A percentile compares a stretch with the other conserved stretches of the same genome.
Evolutionary conservation across 2,113 vertebrate species (phyloP).

Genomic region (Tympanuchus pallidicinctus): DNA sequence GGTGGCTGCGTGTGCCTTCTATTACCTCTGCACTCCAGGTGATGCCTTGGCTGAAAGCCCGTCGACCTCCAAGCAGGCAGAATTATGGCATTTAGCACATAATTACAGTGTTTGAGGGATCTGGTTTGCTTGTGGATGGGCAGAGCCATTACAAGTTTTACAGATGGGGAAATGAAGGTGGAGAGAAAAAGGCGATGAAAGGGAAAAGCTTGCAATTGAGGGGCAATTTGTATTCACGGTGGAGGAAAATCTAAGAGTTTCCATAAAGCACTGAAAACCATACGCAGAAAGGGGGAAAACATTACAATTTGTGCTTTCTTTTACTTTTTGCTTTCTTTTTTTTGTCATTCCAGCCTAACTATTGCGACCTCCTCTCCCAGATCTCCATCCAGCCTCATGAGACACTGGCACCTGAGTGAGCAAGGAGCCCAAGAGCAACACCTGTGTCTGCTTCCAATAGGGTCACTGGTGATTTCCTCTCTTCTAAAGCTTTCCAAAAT

Average conservation of each 20-base stretch:
- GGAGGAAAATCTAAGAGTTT: rapidly evolving
- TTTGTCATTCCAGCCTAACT: not conserved
- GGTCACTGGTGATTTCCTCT: not conserved
- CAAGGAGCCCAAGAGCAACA: rapidly evolving
- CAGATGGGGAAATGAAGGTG: not conserved
- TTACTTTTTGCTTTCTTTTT: not conserved
- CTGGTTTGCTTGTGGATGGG: not conserved
- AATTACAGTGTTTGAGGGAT: not conserved
- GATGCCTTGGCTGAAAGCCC: not conserved
- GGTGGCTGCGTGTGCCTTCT: not conserved
- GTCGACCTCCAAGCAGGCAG: not conserved
- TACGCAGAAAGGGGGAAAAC: not conserved
- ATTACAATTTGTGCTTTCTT: not conserved
- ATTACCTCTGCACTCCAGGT: not conserved
- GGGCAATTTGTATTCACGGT: not conserved
- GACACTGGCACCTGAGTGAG: not conserved
- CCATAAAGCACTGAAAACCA: not conserved
- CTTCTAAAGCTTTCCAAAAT: not conserved
- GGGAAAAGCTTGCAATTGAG: not conserved
- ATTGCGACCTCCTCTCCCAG: not conserved
- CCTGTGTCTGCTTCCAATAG: not conserved
- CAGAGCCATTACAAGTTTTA: not conserved
- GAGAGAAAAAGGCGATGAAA: not conserved
- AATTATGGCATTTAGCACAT: not conserved
- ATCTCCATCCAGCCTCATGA: not conserved